A percentile compares a stretch with the other conserved stretches of the same genome.
These are phyloP conservation scores for Lacanobia wlatinum DNA, from an alignment of 2,888 invertebrate genomes.

Conservation along the genomic window DNA sequence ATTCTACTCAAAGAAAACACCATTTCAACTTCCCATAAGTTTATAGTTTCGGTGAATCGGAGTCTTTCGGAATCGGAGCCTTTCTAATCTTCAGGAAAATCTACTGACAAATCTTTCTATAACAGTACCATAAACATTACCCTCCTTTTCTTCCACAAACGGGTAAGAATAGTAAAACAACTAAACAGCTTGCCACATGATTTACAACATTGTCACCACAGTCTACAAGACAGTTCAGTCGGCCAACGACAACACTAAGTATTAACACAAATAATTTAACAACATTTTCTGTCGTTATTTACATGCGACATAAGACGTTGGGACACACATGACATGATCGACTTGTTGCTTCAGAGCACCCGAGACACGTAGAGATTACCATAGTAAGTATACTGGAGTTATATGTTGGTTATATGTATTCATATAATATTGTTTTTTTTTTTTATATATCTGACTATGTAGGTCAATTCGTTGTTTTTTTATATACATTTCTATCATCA, in stretches of 20 bases:
- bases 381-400: conserved; percentile 14
- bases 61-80: background rate
- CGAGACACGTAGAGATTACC: conserved; percentile 19
- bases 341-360: conserved; percentile 38
- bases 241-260: conserved; percentile 22
- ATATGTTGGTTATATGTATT: no score
- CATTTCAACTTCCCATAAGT: no score
- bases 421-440: no score
- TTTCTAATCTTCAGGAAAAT: background rate
- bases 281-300: conserved; percentile 26
- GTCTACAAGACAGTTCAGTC: conserved; percentile 3
- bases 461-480: no score
- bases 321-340: conserved; percentile 35
- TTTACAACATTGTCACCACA: conserved; percentile 9
- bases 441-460: no score
- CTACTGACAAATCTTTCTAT: background rate
- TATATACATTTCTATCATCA: no score
- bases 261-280: conserved; percentile 50
- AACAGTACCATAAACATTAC: background rate
- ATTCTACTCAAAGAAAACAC: no score
- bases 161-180: background rate
- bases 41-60: background rate
- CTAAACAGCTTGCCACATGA: conserved; percentile 5
- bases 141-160: background rate
- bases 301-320: conserved; percentile 17